Conservation (phyloP, 2,113 vertebrate species). For the Ceuthmochares aereus region DNA sequence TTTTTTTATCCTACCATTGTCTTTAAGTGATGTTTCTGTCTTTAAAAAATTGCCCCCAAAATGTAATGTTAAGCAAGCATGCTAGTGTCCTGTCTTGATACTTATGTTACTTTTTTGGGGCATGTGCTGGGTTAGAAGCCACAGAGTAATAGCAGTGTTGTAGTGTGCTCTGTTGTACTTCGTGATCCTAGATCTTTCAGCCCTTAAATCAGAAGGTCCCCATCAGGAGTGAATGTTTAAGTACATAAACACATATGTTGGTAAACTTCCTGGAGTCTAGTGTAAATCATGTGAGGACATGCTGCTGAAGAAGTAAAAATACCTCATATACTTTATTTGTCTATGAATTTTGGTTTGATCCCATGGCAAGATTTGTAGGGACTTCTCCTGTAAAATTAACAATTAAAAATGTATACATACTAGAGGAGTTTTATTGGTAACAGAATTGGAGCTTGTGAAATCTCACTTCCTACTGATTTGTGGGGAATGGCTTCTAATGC, state of each 20-base stretch:
- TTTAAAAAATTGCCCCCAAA: background rate
- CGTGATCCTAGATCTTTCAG: background rate
- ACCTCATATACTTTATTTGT: background rate
- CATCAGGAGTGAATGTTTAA: background rate
- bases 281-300: background rate
- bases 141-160: background rate
- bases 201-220: background rate
- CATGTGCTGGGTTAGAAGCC: background rate
- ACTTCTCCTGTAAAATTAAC: background rate
- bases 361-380: background rate
- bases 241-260: rapidly evolving
- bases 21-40: background rate
- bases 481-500: background rate
- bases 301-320: background rate
- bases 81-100: background rate
- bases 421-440: background rate
- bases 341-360: background rate
- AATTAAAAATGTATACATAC: background rate
- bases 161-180: background rate
- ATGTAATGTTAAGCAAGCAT: background rate
- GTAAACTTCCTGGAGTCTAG: background rate
- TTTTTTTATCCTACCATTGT: background rate
- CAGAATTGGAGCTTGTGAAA: background rate
- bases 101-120: background rate
- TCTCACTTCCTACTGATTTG: background rate